Base-by-base conservation (phyloP, 2,797 vertebrate species). In the Dicrostonyx torquatus region DNA sequence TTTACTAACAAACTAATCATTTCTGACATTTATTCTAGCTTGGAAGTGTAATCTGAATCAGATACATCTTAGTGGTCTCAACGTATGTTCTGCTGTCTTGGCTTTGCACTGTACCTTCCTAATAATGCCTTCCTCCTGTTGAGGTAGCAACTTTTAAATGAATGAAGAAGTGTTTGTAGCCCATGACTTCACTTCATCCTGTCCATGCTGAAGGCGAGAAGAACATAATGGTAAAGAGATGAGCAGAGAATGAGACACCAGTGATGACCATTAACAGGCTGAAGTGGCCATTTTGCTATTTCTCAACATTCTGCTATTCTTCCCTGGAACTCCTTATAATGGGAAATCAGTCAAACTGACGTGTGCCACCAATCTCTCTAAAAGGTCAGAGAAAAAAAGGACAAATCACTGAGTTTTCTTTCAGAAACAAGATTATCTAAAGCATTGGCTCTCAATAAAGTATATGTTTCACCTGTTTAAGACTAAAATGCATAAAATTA, bases 351-450 rank as follows among this genome's bases (percentile, higher is more conserved):
- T 34, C 58, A 31, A 9, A 34, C 14, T 62, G 73, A 31, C 31
- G 15, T 53, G 62, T 5, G 92, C 2, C 55, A n/a, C 45, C 2
- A 70, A 68, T n/a, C 17, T 50, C 43, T 92, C 64, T 17, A 89
- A 80, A 79, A 94, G 2, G 4, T 60, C 48, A 75, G 26, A 94
- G 15, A 9, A 87, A 60, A 94, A 94, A 76, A 87, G 14, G 45
- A 76, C 10, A 64, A n/a, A 6, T 62, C 29, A 60, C 6, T 34
- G 45, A 22, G 34, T 62, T 91, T 93, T 80, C 64, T 55, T 60
- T 58, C 62, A 89, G 40, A 93, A 91, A 77, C 29, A 91, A 79
- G 88, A 75, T 58, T 24, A 68, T 58, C 55, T 55, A 82, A 91
- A 82, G 22, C 12, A 55, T 14, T 77, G 48, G 14, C 3, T 91